These are phyloP conservation scores for Elysia crispata DNA, from an alignment of 2,888 invertebrate genomes.

Conservation along the genomic window DNA sequence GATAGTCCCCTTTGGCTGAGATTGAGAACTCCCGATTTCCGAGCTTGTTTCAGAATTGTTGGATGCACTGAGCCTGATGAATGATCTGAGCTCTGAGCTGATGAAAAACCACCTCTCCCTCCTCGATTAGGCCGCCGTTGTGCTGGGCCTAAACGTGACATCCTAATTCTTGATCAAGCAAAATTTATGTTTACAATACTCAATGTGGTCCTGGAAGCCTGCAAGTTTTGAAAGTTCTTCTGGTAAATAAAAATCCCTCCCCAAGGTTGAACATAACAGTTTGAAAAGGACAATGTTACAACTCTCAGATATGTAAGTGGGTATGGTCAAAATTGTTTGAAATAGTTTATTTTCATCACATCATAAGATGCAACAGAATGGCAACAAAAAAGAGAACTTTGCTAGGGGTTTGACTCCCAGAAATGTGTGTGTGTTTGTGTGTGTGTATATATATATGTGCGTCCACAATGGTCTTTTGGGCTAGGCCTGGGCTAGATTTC, in stretches of 20 bases:
- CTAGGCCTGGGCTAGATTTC: too few relatives aligned
- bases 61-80: conserved; percentile 71
- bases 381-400: too few relatives aligned
- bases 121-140: not conserved
- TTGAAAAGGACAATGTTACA: too few relatives aligned
- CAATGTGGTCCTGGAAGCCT: not conserved
- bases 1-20: conserved; percentile 84
- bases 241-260: not conserved
- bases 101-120: not conserved
- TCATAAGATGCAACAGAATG: too few relatives aligned
- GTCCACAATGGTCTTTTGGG: too few relatives aligned
- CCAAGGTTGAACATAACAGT: too few relatives aligned
- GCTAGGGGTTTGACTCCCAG: too few relatives aligned
- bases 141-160: conserved; percentile 27
- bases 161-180: not conserved
- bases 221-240: not conserved
- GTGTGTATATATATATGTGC: too few relatives aligned
- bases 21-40: conserved; percentile 88
- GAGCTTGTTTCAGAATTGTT: conserved; percentile 87
- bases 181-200: not conserved
- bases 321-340: too few relatives aligned
- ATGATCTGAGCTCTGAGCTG: conserved; percentile 35
- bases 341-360: too few relatives aligned
- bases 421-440: too few relatives aligned
- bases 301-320: too few relatives aligned